Base-by-base conservation (phyloP, 2,797 vertebrate species). In the Hemibagrus guttatus region DNA sequence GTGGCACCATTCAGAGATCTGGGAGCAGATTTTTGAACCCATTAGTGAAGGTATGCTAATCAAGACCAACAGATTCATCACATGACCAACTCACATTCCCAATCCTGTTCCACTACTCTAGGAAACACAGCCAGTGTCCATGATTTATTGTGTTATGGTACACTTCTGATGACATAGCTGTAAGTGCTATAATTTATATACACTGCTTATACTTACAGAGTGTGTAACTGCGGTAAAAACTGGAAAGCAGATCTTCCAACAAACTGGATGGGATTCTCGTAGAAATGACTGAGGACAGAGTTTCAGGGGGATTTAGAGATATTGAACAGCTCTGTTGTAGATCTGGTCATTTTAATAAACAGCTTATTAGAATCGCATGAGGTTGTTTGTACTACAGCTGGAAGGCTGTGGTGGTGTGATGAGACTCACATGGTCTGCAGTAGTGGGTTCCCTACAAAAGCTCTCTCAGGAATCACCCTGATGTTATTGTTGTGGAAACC, bases 401-500 rank as follows among this genome's bases (percentile, higher is more conserved):
- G 58, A 63, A 81, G 59, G 23, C 26, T 17, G 8, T 81, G 61
- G 39, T 81, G 16, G 13, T 49, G 63, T 14, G 17, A 71, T 31
- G 83, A 72, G n/a, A 92, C 97, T 97, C 95, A 99, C 98, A 99
- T 97, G 75, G 97, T 98, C 92, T 98, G 97, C 69, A 99, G 96
- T 74, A 97, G 95, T 54, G 97, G 97, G 92, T 98, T 99, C 90
- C 97, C 97, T 93, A 96, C 93, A 89, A 99, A 99, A 31, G 97
- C 98, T 2, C 95, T 96, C 93, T 99, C 97, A 5, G 98, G 98
- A 91, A 99, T 98, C 85, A 96, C 96, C 95, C 95, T 97, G 95
- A 99, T 98, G 93, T 97, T 97, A 94, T 99, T 99, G 95, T 97
- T 98, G 90, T 99, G 98, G 94, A 99, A 99, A 12, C 97, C 97